A percentile compares a stretch with the other conserved stretches of the same genome.
These are phyloP conservation scores for Drosophila paranaensis DNA, from an alignment of 2,888 invertebrate genomes.

Conservation along the genomic window DNA sequence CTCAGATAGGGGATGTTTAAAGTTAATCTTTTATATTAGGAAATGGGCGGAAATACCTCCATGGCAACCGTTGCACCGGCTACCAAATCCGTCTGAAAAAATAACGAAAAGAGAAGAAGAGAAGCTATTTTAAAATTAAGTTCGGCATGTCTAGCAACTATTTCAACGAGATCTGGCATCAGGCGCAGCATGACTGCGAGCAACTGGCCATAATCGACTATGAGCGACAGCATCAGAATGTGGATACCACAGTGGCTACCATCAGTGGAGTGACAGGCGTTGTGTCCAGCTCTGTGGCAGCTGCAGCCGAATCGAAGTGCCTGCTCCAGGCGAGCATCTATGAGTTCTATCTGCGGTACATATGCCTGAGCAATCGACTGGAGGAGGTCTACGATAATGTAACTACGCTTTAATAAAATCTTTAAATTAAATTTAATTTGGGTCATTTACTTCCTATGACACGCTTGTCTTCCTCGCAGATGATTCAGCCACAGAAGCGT, in stretches of 20 bases:
- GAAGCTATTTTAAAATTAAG: background rate
- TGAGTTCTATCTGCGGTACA: slow-evolving; percentile 92
- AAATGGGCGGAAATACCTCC: background rate
- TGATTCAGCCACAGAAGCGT: slow-evolving; percentile 96
- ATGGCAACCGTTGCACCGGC: slow-evolving; percentile 38
- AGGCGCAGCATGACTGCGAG: slow-evolving; percentile 86
- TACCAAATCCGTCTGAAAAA: background rate
- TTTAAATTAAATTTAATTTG: no score
- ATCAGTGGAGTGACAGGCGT: slow-evolving; percentile 85
- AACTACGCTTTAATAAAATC: slow-evolving; percentile 10
- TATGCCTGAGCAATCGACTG: slow-evolving; percentile 90
- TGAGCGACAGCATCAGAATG: slow-evolving; percentile 88
- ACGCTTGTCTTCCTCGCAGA: slow-evolving; percentile 83
- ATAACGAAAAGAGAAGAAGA: background rate
- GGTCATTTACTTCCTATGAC: no score
- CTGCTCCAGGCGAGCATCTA: slow-evolving; percentile 86
- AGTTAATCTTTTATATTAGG: no score
- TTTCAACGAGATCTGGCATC: slow-evolving; percentile 89
- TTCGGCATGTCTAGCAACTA: slow-evolving; percentile 89
- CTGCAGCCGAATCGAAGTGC: slow-evolving; percentile 84
- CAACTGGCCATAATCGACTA: slow-evolving; percentile 84
- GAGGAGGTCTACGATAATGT: slow-evolving; percentile 92
- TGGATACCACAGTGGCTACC: slow-evolving; percentile 77
- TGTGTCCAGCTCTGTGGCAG: slow-evolving; percentile 58
- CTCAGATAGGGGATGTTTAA: background rate